phyloP scores from a whole-genome alignment of 2,797 vertebrate species.

The Pagetopsis macropterus region DNA sequence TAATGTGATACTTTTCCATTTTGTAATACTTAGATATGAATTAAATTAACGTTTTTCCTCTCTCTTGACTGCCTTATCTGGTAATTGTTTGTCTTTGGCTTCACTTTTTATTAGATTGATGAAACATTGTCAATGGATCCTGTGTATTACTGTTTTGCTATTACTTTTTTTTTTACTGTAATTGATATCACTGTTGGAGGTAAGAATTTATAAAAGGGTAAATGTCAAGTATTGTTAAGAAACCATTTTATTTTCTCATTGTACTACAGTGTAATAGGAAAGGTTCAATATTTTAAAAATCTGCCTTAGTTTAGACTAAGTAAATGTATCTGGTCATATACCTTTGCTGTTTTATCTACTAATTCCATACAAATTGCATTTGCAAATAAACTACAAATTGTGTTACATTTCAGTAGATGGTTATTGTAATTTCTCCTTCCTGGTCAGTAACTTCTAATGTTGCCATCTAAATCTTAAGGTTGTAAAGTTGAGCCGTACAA shows the following conservation, averaged over 20 bases:
- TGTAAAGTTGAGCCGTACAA: slow-evolving; percentile 24
- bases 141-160: slow-evolving; percentile 6
- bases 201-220: background rate
- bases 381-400: background rate
- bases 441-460: slow-evolving; percentile 3
- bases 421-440: slow-evolving; percentile 2
- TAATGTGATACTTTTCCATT: background rate
- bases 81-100: slow-evolving; percentile 7
- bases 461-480: slow-evolving; percentile 9
- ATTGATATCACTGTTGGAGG: slow-evolving; percentile 9
- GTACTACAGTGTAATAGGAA: background rate
- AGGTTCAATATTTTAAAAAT: background rate
- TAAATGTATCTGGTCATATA: background rate
- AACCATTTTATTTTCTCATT: background rate
- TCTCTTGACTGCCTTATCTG: background rate
- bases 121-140: slow-evolving; percentile 23
- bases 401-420: background rate
- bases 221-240: background rate
- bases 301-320: background rate
- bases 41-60: background rate
- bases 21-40: background rate
- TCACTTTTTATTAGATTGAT: slow-evolving; percentile 18
- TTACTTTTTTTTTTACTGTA: slow-evolving; percentile 14
- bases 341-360: background rate
- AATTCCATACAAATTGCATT: background rate